Conservation (phyloP, 2,888 invertebrate species). For the Coecobrya sp. region DNA sequence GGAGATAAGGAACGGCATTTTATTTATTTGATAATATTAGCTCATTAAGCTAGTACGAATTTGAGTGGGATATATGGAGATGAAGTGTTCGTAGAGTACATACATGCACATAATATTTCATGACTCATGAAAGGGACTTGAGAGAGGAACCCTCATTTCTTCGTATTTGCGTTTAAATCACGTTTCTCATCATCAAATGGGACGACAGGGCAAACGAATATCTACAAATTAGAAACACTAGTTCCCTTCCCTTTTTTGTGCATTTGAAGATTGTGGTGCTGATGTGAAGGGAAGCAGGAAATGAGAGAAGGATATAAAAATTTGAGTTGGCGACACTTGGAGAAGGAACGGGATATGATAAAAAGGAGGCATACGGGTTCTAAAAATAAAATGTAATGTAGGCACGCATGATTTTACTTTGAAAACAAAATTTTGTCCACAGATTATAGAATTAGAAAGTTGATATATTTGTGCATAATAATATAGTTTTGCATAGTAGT, state of each 20-base stretch:
- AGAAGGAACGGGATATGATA: slow-evolving; percentile 31
- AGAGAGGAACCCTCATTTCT: slow-evolving; percentile 34
- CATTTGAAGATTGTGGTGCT: slow-evolving; percentile 13
- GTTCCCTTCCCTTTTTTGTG: slow-evolving; percentile 24
- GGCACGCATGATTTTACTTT: neutral
- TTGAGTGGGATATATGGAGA: neutral
- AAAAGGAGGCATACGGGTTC: neutral
- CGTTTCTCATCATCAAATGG: slow-evolving; percentile 30
- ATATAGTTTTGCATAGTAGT: neutral
- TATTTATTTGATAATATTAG: slow-evolving; percentile 31
- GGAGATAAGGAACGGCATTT: slow-evolving; percentile 16
- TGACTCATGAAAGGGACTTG: neutral
- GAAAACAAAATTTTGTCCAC: neutral
- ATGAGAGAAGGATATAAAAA: slow-evolving; percentile 64
- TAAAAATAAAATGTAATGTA: neutral
- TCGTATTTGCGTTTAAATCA: slow-evolving; percentile 52
- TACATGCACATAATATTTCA: neutral
- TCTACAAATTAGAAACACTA: slow-evolving; percentile 43
- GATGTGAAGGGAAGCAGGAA: slow-evolving; percentile 70
- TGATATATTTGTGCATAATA: neutral
- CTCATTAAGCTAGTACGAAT: slow-evolving; percentile 32
- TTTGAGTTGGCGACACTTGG: slow-evolving; percentile 49
- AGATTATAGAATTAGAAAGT: neutral
- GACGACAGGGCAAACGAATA: slow-evolving; percentile 4
- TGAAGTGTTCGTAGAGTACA: neutral